Evolutionary conservation across 1,140 invertebrate species (phyloP), one percentile per base, ranked within the genome.

Genomic region (Drosophila serrata): DNA sequence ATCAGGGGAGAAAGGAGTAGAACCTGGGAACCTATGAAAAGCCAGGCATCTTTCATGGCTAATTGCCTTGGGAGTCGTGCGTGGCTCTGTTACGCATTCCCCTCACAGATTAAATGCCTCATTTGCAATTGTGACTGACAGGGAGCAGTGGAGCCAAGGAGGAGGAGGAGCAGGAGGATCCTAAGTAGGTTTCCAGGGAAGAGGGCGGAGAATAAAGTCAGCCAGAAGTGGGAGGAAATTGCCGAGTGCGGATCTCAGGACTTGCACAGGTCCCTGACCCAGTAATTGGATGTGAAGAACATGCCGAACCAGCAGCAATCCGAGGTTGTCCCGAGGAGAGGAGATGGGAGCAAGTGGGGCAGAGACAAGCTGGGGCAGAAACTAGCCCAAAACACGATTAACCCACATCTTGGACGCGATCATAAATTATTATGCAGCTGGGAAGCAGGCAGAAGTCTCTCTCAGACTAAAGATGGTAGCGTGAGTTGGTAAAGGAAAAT

Each of bases 381-480:
- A 91, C 86, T 92, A 92, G 87, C 81, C 84, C 85, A 87, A 82
- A 90, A 88, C 91, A 92, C 90, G 91, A 92, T 92, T 92, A 92
- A 92, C 91, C 91, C 91, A 92, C 91, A 92, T 92, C 86, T 92
- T 91, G 91, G 87, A 91, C 90, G 91, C 90, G 86, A 92, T 92
- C 91, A 92, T 92, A 92, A 92, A 92, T 92, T 92, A 92, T 92
- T 92, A 92, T 92, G 91, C 90, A 92, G 81, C 81, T 69, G 76
- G 79, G 79, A 56, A 72, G 75, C 64, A 62, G 24, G 48, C 69
- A 40, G 73, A 40, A 33, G 74, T 56, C 42, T 53, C 70, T 37
- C 24, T 13, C 17, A 5, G 29, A 15, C 24, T 39, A 31, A 56
- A 59, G 73, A 76, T 77, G 74, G 37, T 51, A 13, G 40, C 55